Percentiles rank a stretch among this genome's conserved stretches.
These are phyloP conservation scores for Leptonema lineaticorne DNA, from an alignment of 1,140 invertebrate species.

Conservation along the genomic window DNA sequence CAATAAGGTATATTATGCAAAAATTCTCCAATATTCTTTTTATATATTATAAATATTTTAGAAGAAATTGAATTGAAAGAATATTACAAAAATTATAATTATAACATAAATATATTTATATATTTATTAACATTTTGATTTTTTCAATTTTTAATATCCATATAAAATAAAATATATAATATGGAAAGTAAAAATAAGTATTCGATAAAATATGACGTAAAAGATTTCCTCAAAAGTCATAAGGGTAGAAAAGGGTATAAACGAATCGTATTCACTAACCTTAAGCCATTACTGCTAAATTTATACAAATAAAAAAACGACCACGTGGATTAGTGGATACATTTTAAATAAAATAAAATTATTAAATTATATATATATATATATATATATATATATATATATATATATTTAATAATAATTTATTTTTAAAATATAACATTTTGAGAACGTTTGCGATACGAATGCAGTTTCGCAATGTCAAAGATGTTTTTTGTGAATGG, in stretches of 20 bases:
- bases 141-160: neutral
- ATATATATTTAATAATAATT: too few relatives aligned
- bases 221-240: conserved; percentile 17
- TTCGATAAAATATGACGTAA: conserved; percentile 32
- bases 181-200: conserved; percentile 25
- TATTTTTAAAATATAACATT: too few relatives aligned
- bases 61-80: neutral
- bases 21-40: too few relatives aligned
- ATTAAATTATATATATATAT: too few relatives aligned
- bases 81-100: neutral
- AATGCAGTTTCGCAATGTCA: too few relatives aligned
- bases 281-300: conserved; percentile 31
- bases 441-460: too few relatives aligned
- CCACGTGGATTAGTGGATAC: conserved; percentile 10
- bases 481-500: too few relatives aligned
- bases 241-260: conserved; percentile 14
- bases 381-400: too few relatives aligned
- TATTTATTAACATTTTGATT: neutral
- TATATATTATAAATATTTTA: neutral
- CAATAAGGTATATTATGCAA: neutral
- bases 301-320: conserved; percentile 21
- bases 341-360: too few relatives aligned
- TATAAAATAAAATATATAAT: neutral
- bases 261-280: conserved; percentile 30
- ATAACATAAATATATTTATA: neutral